Base-by-base conservation (phyloP, 2,797 vertebrate genomes). In the Acanthiza pusilla region DNA sequence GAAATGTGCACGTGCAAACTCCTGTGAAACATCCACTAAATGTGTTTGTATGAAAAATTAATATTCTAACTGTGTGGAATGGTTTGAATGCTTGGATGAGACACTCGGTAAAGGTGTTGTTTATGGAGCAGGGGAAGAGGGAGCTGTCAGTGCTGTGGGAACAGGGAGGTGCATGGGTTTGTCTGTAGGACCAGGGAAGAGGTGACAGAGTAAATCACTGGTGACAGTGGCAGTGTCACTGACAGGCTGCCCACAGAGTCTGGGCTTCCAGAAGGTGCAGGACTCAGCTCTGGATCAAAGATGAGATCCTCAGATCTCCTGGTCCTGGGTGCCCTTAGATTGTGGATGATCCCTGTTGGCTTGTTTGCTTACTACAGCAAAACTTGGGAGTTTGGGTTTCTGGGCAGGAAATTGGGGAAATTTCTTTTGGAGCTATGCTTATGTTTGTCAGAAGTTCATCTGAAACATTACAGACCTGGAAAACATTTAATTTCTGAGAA, bases 341-440 rank as follows among this genome's bases (percentile, higher is more conserved):
- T 43, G 34, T 61, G 65, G n/a, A 21, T 4, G 5, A 16, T 34
- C 30, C 7, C 19, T 26, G 2, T 7, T 61, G 45, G 16, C 38
- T 90, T 0, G 0, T 55, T 66, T 73, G 55, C 14, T n/a, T 61
- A 21, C 9, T 26, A 9, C 0, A 16, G 14, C 22, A 51, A 30
- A 61, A 17, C 15, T 30, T 81, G 38, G 11, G 16, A 55, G 13
- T 16, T 40, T 51, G 19, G 8, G 5, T 42, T 75, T 54, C 53
- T n/a, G n/a, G 30, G 32, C 16, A 50, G 76, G 45, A 89, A 48
- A 53, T 60, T 11, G 34, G 45, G 11, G 38, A 58, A 43, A 32
- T 5, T 42, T 38, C 17, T 51, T 74, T 43, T 58, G 47, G 14
- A 62, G 51, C 77, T 29, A 5, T 8, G 22, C 10, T 77, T n/a